Percentiles rank a stretch among this genome's conserved stretches.
phyloP scores from a whole-genome alignment of 92 coral and sea anemone genomes.

The Virgularia gustaviana region DNA sequence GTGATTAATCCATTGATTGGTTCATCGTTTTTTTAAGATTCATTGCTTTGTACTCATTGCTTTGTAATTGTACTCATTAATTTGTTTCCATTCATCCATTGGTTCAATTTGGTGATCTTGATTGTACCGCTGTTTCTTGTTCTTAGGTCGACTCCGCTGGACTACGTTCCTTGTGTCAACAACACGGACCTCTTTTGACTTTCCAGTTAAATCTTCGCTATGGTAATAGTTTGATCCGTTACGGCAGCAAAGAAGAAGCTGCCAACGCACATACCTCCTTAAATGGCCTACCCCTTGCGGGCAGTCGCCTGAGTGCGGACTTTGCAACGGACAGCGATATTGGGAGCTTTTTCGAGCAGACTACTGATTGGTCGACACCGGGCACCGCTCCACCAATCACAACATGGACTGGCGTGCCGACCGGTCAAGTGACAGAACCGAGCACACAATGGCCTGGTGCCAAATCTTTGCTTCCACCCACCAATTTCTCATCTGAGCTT shows the following conservation, averaged over 20 bases:
- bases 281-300: conserved; percentile 65
- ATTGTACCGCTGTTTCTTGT: not conserved
- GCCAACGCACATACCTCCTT: conserved; percentile 70
- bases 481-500: conserved; percentile 66
- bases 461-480: conserved; percentile 34
- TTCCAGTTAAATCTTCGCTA: conserved; percentile 86
- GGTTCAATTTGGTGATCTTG: too few species aligned
- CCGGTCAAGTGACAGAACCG: conserved; percentile 4
- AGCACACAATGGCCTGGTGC: conserved; percentile 52
- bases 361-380: conserved; percentile 81
- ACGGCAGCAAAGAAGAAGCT: conserved; percentile 93
- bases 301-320: conserved; percentile 72
- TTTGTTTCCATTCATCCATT: too few species aligned
- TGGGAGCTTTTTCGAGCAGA: conserved; percentile 96
- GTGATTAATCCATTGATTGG: too few species aligned
- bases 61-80: too few species aligned
- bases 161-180: conserved; percentile 80
- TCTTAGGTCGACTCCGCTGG: conserved; percentile 79
- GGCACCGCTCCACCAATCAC: conserved; percentile 33
- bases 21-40: not conserved
- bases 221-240: conserved; percentile 96
- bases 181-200: conserved; percentile 84
- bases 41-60: too few species aligned
- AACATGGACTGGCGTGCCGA: conserved; percentile 25
- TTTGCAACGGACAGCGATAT: conserved; percentile 95